Percentiles rank a stretch among this genome's conserved stretches.
Conservation (phyloP, 2,113 vertebrate genomes). For the Perca schrenkii region DNA sequence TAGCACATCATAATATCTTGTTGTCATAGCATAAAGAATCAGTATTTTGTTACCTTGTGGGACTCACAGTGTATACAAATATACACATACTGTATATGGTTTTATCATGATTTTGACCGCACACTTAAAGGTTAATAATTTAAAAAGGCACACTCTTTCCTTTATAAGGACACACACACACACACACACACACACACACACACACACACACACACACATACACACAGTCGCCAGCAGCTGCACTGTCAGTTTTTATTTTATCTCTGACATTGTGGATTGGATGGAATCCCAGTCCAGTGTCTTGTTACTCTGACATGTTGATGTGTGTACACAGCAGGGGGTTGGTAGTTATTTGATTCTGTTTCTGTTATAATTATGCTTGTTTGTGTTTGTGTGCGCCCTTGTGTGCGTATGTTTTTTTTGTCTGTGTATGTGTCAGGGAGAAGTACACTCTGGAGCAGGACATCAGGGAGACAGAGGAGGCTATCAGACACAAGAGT, state of each 20-base stretch:
- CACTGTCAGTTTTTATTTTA: not conserved
- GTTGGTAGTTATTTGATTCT: not conserved
- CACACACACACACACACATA: not conserved
- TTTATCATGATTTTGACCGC: too few relatives aligned
- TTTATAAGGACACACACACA: not conserved
- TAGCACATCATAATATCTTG: not conserved
- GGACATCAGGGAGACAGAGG: conserved; percentile 96
- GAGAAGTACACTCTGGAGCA: conserved; percentile 96
- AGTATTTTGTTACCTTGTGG: too few relatives aligned
- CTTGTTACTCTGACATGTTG: not conserved
- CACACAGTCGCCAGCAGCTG: not conserved
- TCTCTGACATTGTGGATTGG: not conserved
- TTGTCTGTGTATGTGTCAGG: conserved; percentile 75
- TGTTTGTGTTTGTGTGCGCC: conserved; percentile 20
- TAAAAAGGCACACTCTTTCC: not conserved
- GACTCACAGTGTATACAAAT: too few relatives aligned
- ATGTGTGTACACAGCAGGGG: not conserved
- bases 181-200: not conserved
- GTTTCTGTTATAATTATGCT: not conserved
- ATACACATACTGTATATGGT: too few relatives aligned
- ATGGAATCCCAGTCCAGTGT: conserved; percentile 25
- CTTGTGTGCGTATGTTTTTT: conserved; percentile 33
- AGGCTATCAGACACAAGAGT: conserved; percentile 93
- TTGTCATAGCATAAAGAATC: not conserved
- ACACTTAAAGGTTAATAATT: not conserved